Evolutionary conservation across 2,888 invertebrate genomes (phyloP).

Genomic region (Odontothrips loti): DNA sequence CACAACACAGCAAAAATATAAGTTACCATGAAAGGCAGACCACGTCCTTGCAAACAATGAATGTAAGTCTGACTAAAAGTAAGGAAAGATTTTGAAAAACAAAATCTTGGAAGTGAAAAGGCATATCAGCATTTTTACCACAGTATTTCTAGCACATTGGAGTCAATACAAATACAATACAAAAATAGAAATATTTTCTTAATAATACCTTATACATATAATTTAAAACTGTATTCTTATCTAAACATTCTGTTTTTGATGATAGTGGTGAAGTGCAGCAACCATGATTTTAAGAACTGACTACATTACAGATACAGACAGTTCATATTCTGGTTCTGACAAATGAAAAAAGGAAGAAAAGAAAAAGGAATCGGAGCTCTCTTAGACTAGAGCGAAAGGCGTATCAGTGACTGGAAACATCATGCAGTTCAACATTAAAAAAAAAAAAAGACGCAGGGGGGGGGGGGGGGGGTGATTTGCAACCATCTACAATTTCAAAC

Average conservation of each 20-base stretch:
- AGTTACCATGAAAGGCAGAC: no score
- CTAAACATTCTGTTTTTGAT: background rate
- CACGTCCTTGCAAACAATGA: background rate
- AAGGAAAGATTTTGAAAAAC: background rate
- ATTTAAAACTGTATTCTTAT: background rate
- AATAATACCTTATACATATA: background rate
- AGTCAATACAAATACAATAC: background rate
- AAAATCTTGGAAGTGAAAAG: background rate
- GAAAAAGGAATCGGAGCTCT: background rate
- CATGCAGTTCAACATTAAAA: background rate
- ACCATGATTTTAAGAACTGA: background rate
- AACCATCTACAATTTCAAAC: background rate
- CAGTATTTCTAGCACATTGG: background rate
- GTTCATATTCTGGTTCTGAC: background rate
- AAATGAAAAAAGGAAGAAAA: background rate
- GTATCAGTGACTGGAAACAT: background rate
- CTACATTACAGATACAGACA: background rate
- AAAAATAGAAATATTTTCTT: constrained; percentile 11
- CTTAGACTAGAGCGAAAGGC: no score
- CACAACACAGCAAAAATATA: no score
- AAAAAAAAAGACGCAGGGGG: background rate
- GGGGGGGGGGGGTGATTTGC: background rate
- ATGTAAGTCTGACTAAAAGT: background rate
- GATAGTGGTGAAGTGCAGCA: background rate
- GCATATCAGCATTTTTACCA: background rate